Percentiles rank a stretch among this genome's conserved stretches.
Evolutionary conservation across 2,797 vertebrate genomes (phyloP).

Genomic region (Staurois parvus): DNA sequence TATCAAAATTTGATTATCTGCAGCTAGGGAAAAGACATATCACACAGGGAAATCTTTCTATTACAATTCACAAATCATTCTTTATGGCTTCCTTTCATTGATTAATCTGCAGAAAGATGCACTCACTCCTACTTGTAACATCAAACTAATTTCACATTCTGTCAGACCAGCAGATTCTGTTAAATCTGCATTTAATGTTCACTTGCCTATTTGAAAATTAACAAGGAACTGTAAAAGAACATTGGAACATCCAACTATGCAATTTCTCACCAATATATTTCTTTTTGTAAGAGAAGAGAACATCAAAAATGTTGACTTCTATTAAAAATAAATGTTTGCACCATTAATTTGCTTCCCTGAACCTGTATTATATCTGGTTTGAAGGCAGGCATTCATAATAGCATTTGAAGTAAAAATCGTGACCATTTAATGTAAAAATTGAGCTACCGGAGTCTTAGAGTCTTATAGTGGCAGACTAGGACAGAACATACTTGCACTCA

Average conservation of each 20-base stretch:
- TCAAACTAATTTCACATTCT: slow-evolving; percentile 60
- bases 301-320: slow-evolving; percentile 51
- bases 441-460: no score
- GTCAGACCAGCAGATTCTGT: slow-evolving; percentile 53
- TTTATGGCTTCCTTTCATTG: slow-evolving; percentile 53
- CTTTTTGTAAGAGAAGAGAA: neutral
- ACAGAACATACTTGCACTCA: no score
- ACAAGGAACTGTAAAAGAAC: slow-evolving; percentile 38
- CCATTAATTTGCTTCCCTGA: neutral
- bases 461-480: no score
- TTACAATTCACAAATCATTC: slow-evolving; percentile 46
- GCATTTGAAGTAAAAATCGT: no score
- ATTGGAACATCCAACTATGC: slow-evolving; percentile 27
- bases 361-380: no score
- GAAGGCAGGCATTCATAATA: no score
- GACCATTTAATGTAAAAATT: no score
- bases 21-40: slow-evolving; percentile 21
- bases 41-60: slow-evolving; percentile 34
- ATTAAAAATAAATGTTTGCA: slow-evolving; percentile 31
- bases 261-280: neutral
- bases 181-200: slow-evolving; percentile 26
- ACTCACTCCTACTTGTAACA: slow-evolving; percentile 33
- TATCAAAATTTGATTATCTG: slow-evolving; percentile 56
- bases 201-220: slow-evolving; percentile 46
- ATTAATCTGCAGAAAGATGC: slow-evolving; percentile 49